phyloP scores from a whole-genome alignment of 2,113 vertebrate species.

The Camelus dromedarius region DNA sequence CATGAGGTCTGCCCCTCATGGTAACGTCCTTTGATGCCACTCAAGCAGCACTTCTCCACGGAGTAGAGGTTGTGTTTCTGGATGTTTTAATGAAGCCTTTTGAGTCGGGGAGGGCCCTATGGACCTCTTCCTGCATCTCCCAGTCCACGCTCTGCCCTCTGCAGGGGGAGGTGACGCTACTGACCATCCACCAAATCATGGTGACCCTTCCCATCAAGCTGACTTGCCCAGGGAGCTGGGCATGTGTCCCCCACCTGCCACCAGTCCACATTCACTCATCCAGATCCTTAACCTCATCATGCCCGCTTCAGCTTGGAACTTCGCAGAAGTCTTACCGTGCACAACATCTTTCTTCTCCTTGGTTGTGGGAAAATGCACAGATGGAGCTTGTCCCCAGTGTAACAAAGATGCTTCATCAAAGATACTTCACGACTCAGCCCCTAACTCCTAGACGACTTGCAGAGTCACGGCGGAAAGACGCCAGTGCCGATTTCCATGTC shows the following conservation, averaged over 20 bases:
- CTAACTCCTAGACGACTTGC: rapidly evolving
- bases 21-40: neutral
- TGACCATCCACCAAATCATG: neutral
- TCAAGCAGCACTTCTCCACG: neutral
- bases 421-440: neutral
- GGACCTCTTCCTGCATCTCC: neutral
- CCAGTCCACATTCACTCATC: rapidly evolving
- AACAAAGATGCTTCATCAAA: rapidly evolving
- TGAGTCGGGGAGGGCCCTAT: neutral
- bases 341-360: rapidly evolving
- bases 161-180: too few species aligned
- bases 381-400: neutral
- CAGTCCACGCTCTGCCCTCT: neutral
- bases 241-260: neutral
- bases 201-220: neutral
- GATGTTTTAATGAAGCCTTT: neutral
- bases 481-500: rapidly evolving
- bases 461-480: rapidly evolving
- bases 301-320: rapidly evolving
- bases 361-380: neutral
- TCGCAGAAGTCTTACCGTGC: neutral
- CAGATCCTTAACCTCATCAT: rapidly evolving
- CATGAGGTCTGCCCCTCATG: neutral
- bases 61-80: neutral
- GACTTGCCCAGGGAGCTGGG: neutral